Evolutionary conservation across 2,888 invertebrate genomes (phyloP).

Genomic region (Suillia variegata): DNA sequence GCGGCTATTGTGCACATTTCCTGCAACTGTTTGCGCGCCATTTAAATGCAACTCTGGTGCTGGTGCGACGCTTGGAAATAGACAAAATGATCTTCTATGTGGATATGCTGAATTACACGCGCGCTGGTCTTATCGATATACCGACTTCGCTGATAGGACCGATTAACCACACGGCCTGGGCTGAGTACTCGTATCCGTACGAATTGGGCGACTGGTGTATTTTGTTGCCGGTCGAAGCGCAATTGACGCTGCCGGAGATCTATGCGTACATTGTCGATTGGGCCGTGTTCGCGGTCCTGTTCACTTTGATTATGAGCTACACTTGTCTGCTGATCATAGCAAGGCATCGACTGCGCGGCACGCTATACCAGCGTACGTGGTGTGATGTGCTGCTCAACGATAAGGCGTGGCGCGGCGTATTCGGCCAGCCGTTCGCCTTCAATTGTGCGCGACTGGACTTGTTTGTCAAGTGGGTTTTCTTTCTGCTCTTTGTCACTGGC

Average conservation of each 20-base stretch:
- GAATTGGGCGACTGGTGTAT: constrained; percentile 27
- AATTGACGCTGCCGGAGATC: constrained; percentile 11
- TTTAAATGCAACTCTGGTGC: constrained; percentile 15
- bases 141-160: constrained; percentile 11
- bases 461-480: constrained; percentile 13
- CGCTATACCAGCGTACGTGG: not conserved
- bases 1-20: constrained; percentile 12
- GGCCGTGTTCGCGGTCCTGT: too few species aligned
- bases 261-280: constrained; percentile 11
- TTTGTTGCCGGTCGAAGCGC: constrained; percentile 26
- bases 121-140: constrained; percentile 22
- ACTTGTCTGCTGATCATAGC: not conserved
- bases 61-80: not conserved
- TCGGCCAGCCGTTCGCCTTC: constrained; percentile 17
- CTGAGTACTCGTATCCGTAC: constrained; percentile 26
- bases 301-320: not conserved
- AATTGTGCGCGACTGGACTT: not conserved
- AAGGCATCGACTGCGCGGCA: not conserved
- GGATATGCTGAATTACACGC: constrained; percentile 1
- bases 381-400: constrained; percentile 6
- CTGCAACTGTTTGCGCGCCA: constrained; percentile 7
- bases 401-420: constrained; percentile 14
- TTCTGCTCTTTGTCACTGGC: constrained; percentile 16
- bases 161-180: not conserved
- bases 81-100: not conserved